These are phyloP conservation scores for Anoplolepis gracilipes DNA, from an alignment of 1,140 invertebrate genomes.

Conservation along the genomic window DNA sequence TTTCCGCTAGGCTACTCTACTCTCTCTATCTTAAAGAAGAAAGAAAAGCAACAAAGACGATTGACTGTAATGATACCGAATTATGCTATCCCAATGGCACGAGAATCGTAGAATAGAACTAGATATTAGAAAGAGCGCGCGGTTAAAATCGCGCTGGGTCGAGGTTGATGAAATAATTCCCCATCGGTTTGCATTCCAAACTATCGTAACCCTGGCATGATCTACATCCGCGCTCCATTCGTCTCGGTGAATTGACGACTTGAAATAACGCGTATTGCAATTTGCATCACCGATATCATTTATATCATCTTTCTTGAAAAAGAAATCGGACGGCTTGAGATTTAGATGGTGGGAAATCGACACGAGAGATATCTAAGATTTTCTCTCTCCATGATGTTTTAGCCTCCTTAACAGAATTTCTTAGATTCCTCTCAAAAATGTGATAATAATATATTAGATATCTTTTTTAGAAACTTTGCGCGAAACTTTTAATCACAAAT, in stretches of 20 bases:
- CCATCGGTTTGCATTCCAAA: slow-evolving; percentile 47
- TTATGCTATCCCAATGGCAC: slow-evolving; percentile 26
- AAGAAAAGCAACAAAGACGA: neutral
- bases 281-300: slow-evolving; percentile 30
- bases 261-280: neutral
- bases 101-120: neutral
- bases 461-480: neutral
- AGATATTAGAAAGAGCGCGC: slow-evolving; percentile 18
- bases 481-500: slow-evolving; percentile 10
- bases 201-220: slow-evolving; percentile 57
- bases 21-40: slow-evolving; percentile 33
- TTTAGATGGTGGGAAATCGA: neutral
- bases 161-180: slow-evolving; percentile 47
- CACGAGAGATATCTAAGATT: neutral
- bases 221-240: slow-evolving; percentile 53
- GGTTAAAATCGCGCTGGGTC: slow-evolving; percentile 22
- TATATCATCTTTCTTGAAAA: slow-evolving; percentile 8
- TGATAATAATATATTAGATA: neutral
- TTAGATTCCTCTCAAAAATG: neutral
- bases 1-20: slow-evolving; percentile 29
- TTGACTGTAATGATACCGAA: slow-evolving; percentile 34
- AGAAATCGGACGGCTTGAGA: slow-evolving; percentile 19
- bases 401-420: neutral
- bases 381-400: neutral
- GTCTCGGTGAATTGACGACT: slow-evolving; percentile 46